These are phyloP conservation scores for Clistopyga incitator DNA, from an alignment of 2,888 invertebrate genomes.

Conservation along the genomic window DNA sequence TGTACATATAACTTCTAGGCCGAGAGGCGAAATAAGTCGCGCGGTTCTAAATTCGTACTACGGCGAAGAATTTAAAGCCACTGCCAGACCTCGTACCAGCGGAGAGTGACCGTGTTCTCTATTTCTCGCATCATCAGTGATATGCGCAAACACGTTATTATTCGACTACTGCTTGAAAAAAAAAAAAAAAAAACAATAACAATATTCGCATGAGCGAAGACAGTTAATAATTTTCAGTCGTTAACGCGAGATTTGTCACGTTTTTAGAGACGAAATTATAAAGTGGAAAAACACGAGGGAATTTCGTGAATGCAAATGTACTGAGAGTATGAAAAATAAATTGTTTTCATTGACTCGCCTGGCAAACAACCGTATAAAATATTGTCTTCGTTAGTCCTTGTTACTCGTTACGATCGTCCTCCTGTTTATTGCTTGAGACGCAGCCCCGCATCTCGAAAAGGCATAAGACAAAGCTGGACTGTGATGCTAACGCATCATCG, in stretches of 20 bases:
- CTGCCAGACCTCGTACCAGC: constrained; percentile 74
- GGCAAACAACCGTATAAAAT: background rate
- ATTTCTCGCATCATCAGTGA: constrained; percentile 51
- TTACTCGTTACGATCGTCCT: background rate
- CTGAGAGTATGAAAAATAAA: background rate
- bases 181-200: constrained; percentile 30
- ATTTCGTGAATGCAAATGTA: background rate
- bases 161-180: constrained; percentile 20
- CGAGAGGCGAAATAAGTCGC: constrained; percentile 38
- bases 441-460: background rate
- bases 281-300: background rate
- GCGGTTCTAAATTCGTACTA: constrained; percentile 75
- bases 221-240: background rate
- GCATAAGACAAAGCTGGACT: background rate
- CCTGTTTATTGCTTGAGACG: constrained; percentile 12
- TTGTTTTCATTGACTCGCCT: too few relatives aligned
- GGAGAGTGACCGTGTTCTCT: constrained; percentile 64
- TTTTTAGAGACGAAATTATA: background rate
- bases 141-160: constrained; percentile 28
- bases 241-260: constrained; percentile 15
- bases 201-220: background rate
- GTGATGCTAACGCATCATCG: constrained; percentile 34
- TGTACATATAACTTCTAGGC: constrained; percentile 53
- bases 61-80: constrained; percentile 72
- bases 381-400: background rate